phyloP scores from a whole-genome alignment of 2,113 vertebrate species.

The Neotragus moschatus region DNA sequence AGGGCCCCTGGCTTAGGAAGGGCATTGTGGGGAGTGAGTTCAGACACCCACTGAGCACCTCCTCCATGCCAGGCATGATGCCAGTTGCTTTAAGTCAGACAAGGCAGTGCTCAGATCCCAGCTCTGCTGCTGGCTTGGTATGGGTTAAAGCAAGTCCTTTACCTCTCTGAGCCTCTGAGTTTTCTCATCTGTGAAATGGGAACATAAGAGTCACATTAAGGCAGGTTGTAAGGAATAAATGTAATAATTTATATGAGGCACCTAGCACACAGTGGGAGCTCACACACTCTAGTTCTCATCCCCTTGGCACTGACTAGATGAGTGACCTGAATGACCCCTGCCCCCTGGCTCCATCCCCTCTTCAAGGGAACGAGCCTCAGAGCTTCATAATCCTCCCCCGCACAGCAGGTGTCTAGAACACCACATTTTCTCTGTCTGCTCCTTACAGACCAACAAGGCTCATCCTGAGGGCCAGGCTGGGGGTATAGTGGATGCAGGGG shows the following conservation, averaged over 20 bases:
- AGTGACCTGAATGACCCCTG: neutral
- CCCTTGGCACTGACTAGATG: neutral
- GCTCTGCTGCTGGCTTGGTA: neutral
- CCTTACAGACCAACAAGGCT: neutral
- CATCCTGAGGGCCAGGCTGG: neutral
- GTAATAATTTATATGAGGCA: neutral
- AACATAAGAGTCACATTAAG: neutral
- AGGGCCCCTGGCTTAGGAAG: neutral
- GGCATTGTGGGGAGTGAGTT: neutral
- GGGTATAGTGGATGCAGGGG: no score
- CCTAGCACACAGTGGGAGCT: neutral
- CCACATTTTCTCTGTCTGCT: neutral
- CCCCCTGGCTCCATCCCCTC: neutral
- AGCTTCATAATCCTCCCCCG: neutral
- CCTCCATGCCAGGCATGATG: no score
- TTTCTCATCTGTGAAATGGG: neutral
- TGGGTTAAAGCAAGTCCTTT: neutral
- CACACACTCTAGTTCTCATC: neutral
- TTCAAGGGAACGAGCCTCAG: neutral
- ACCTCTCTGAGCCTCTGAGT: neutral
- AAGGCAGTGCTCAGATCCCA: neutral
- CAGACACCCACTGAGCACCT: neutral
- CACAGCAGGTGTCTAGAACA: neutral
- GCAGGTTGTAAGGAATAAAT: neutral
- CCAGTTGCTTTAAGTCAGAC: neutral